A percentile compares a stretch with the other conserved stretches of the same genome.
Evolutionary conservation across 2,113 vertebrate genomes (phyloP).

Genomic region (Garra rufa): DNA sequence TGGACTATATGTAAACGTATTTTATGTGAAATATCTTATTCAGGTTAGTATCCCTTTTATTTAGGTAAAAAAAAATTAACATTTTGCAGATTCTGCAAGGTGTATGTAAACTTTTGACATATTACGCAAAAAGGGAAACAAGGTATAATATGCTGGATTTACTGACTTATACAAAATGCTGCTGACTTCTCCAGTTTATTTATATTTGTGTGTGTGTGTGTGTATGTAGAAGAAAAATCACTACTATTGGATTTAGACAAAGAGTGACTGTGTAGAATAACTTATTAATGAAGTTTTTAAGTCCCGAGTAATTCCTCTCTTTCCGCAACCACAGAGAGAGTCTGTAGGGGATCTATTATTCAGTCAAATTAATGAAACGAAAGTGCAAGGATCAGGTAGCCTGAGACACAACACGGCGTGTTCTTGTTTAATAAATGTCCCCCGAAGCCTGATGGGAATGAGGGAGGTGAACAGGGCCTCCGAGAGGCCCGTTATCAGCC

Average conservation of each 20-base stretch:
- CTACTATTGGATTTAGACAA: conserved; percentile 18
- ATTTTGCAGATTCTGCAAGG: no score
- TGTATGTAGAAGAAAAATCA: background rate
- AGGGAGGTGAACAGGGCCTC: conserved; percentile 4
- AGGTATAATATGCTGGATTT: background rate
- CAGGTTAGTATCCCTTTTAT: no score
- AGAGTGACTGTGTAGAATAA: conserved; percentile 43
- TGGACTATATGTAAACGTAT: no score
- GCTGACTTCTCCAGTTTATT: conserved; percentile 22
- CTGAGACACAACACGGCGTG: conserved; percentile 26
- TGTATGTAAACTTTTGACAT: no score
- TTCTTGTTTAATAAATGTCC: conserved; percentile 53
- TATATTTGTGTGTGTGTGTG: conserved; percentile 20
- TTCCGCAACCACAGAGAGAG: conserved; percentile 42
- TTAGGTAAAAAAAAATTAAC: no score
- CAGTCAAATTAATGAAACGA: conserved; percentile 62
- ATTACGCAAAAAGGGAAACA: background rate
- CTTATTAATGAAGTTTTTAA: conserved; percentile 55
- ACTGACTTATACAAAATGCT: background rate
- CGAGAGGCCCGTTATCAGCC: background rate
- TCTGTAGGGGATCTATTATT: conserved; percentile 57
- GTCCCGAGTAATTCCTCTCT: conserved; percentile 51
- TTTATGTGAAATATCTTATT: no score
- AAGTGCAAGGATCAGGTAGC: conserved; percentile 51
- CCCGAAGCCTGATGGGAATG: conserved; percentile 3